Base-by-base conservation (phyloP, 2,113 vertebrate species). In the Okapia johnstoni region DNA sequence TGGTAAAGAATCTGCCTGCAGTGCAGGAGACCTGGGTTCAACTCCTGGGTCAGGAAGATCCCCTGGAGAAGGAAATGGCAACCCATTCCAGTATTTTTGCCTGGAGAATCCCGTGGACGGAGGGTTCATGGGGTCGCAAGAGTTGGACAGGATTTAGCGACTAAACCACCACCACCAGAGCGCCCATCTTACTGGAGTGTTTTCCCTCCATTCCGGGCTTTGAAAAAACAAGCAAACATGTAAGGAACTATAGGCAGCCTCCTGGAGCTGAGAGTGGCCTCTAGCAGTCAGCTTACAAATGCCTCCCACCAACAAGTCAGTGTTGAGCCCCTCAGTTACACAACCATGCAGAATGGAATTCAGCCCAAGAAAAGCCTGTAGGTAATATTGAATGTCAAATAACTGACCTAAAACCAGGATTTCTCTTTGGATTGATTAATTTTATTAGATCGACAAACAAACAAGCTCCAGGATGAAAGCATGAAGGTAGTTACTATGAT, bases 401-500 rank as follows among this genome's bases (percentile, higher is more conserved):
- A 15, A 86, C 25, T 28, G 70, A 63, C 12, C 25, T 85, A 10
- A 61, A 26, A 48, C 50, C 10, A 94, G 26, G 3, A 5, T 50
- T 28, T 6, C 8, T 46, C 0, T 88, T 80, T 23, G 33, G 13
- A 19, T 79, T 40, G 43, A 2, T 50, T 9, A 61, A 30, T 2
- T 95, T 96, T 96, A 79, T 97, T 96, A 60, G 40, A 26, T 23
- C 21, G 80, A 50, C 8, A 63, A 46, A 89, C 6, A 92, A 60
- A 84, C 5, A 73, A 52, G 1, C 0, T 73, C 40, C 28, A 73
- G 1, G 4, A 26, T 36, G 30, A 50, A 91, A 46, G 19, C 58
- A 91, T 33, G 12, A 2, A 50, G 33, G 17, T 12, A 28, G 21
- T 25, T 79, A 4, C 14, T 30, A 7, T 55, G 50, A 50, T 28